Percentiles rank a stretch among this genome's conserved stretches.
phyloP scores from a whole-genome alignment of 2,797 vertebrate genomes.

The Pangasius djambal region DNA sequence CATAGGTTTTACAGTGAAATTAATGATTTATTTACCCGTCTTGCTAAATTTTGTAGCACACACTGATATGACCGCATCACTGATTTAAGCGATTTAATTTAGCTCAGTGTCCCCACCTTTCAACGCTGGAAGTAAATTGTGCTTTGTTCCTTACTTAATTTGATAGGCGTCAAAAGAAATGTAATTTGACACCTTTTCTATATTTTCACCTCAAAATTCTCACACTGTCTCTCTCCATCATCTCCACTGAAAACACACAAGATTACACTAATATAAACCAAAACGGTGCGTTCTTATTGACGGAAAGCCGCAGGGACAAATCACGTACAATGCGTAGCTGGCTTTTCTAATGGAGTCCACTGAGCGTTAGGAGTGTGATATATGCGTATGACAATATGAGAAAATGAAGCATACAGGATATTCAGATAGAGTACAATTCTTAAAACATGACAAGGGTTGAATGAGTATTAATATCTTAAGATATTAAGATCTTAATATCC shows the following conservation, averaged over 20 bases:
- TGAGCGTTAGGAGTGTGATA: background rate
- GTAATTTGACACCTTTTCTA: background rate
- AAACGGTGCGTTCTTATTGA: background rate
- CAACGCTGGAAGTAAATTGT: slow-evolving; percentile 51
- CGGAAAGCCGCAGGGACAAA: background rate
- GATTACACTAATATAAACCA: background rate
- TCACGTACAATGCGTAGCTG: background rate
- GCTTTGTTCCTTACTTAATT: background rate
- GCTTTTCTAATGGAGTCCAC: background rate
- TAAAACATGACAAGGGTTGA: background rate
- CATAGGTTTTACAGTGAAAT: background rate
- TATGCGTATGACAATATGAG: background rate
- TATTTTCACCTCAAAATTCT: background rate
- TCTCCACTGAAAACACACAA: background rate
- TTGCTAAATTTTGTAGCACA: background rate
- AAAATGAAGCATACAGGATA: background rate
- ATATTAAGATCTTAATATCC: background rate
- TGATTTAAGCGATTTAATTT: slow-evolving; percentile 54
- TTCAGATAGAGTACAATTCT: background rate
- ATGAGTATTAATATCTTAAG: background rate
- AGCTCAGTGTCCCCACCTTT: slow-evolving; percentile 41
- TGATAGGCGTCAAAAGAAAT: background rate
- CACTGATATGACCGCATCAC: slow-evolving; percentile 9
- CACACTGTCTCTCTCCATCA: background rate
- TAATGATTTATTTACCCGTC: background rate